These are phyloP conservation scores for Nycticebus coucang DNA, from an alignment of 2,113 vertebrate species.

Conservation along the genomic window DNA sequence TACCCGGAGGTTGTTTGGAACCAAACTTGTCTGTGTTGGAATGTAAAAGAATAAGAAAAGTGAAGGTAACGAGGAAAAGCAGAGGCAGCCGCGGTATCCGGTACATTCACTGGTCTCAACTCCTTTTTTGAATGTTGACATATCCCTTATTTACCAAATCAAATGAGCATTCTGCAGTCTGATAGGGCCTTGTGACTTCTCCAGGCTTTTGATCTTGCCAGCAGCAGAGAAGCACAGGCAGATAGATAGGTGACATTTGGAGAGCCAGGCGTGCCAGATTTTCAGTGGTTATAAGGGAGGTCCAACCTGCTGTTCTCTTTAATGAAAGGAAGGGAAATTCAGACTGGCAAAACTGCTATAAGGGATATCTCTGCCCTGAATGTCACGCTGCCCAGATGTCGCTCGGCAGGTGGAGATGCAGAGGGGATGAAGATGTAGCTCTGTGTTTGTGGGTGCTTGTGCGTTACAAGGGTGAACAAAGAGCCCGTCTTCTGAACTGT, in stretches of 20 bases:
- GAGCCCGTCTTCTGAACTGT: not conserved
- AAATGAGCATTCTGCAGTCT: not conserved
- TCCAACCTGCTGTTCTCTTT: constrained; percentile 71
- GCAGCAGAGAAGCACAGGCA: not conserved
- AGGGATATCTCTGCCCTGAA: constrained; percentile 32
- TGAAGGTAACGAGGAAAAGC: not conserved
- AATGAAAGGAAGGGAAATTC: constrained; percentile 59
- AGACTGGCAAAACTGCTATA: constrained; percentile 5
- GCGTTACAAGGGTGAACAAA: constrained; percentile 45
- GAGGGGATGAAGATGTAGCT: constrained; percentile 29
- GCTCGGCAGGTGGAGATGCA: constrained; percentile 66
- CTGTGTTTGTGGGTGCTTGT: constrained; percentile 34
- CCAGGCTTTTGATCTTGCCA: not conserved
- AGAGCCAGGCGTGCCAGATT: constrained; percentile 64
- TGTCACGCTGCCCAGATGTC: constrained; percentile 63
- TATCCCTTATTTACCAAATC: not conserved
- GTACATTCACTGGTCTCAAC: not conserved
- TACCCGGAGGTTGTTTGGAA: not conserved
- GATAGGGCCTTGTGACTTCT: not conserved
- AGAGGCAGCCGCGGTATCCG: not conserved
- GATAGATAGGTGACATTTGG: constrained; percentile 71
- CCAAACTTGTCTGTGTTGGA: not conserved
- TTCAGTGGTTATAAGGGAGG: constrained; percentile 67
- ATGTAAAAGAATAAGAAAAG: constrained; percentile 48
- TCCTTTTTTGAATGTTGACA: constrained; percentile 5